Evolutionary conservation across 2,113 vertebrate species (phyloP), one percentile per base, ranked within the genome.

Genomic region (Calypte anna): DNA sequence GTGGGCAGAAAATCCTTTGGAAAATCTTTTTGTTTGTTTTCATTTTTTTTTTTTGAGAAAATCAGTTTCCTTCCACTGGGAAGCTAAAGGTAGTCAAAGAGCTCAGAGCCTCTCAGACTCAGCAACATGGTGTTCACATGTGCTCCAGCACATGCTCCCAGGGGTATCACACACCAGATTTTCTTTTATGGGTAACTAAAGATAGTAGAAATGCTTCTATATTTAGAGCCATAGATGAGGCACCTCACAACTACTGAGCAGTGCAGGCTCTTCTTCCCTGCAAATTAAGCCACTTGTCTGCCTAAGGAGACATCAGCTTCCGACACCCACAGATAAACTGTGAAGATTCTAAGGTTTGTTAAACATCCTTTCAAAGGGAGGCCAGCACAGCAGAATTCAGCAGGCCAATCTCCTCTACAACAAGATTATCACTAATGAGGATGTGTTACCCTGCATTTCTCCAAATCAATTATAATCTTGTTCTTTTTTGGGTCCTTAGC

Each of bases 201-300:
- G 59, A 61, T 74, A 25, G 46, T 1, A 70, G 79, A 87, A 69
- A n/a, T 30, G 36, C 12, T 23, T 54, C 78, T 92, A 74, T 91
- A 94, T 94, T 91, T 91, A 84, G 89, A 96, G 31, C 46, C 48
- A 31, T 57, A 73, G 86, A 85, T 66, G 54, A 94, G 63, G 55
- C 55, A 83, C 5, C 73, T 95, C 55, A 22, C 92, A 92, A 69
- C 51, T 81, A 74, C 88, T 67, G 63, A 86, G 91, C 23, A 36
- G 80, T 23, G 23, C 43, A 82, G 20, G 31, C 51, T 89, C 19
- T 23, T 75, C 53, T 81, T 86, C 57, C 36, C 63, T 85, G 82
- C 61, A 77, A 82, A 85, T 82, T 73, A 76, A 96, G 70, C 70
- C 53, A 51, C 68, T 91, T 82, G 33, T 77, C 82, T 93, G 50